Base-by-base conservation (phyloP, 1,140 invertebrate genomes). In the Drosophila triauraria region DNA sequence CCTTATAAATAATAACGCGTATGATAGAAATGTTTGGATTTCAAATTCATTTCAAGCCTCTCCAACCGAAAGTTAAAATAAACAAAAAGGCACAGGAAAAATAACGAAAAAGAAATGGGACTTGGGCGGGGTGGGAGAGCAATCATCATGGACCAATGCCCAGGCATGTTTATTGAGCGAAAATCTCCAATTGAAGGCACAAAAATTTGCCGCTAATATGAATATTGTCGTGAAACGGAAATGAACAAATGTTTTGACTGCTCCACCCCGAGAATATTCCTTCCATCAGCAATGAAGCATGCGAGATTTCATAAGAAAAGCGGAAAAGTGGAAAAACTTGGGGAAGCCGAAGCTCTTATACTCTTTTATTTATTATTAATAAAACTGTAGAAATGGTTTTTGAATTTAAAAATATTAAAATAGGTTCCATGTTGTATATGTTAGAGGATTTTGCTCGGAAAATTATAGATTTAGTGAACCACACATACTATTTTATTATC, bases 171-270 rank as follows among this genome's bases (percentile, higher is more conserved):
- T 62, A 64, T 78, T 68, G 61, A 74, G 75, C 79, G 60, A 25
- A 56, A 57, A 74, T 69, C 51, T 48, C 27, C 54, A 62, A 74
- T 47, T 71, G 63, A 51, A 74, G 62, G 70, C 76, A 78, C 64
- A 43, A 68, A 76, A 85, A 90, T 86, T 85, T 90, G 71, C 81
- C 85, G 85, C 85, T 90, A 90, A 90, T 90, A 90, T 90, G 85
- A 90, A 90, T 90, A 90, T 90, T 90, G 86, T 86, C 83, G 71
- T 86, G 75, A 81, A 85, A 85, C 63, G 81, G 75, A 90, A 91
- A 90, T 85, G 82, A 90, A 80, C 82, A 90, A 90, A 83, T 88
- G 63, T 85, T 83, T 63, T 53, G 51, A 59, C 72, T 80, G 47
- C 61, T 67, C 50, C 25, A 9, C n/a, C 59, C 27, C 12, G 27